phyloP scores from a whole-genome alignment of 1,140 invertebrate genomes.

The Archegozetes longisetosus region DNA sequence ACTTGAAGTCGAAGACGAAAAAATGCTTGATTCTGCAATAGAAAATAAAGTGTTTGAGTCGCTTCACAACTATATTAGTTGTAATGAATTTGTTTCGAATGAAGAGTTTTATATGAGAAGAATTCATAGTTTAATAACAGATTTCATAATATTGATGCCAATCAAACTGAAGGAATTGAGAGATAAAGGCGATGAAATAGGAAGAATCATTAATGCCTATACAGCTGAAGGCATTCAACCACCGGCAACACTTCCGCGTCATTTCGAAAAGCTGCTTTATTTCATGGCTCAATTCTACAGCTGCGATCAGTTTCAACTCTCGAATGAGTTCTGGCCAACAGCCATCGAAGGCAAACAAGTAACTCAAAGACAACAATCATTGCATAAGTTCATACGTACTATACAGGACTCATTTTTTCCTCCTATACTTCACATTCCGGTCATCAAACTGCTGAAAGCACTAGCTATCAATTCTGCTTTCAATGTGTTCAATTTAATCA shows the following conservation, averaged over 20 bases:
- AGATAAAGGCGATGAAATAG: slow-evolving; percentile 70
- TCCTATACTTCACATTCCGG: slow-evolving; percentile 20
- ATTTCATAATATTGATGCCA: slow-evolving; percentile 85
- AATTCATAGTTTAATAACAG: slow-evolving; percentile 68
- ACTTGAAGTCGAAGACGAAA: slow-evolving; percentile 51
- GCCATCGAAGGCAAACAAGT: background rate
- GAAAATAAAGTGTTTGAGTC: slow-evolving; percentile 65
- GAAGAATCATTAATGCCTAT: slow-evolving; percentile 61
- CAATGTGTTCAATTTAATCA: slow-evolving; percentile 18
- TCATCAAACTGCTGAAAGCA: slow-evolving; percentile 15
- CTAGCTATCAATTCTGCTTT: slow-evolving; percentile 14
- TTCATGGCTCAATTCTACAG: slow-evolving; percentile 30
- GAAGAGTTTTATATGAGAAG: slow-evolving; percentile 57
- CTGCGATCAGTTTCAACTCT: slow-evolving; percentile 6
- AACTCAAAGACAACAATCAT: background rate
- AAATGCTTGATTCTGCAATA: slow-evolving; percentile 53
- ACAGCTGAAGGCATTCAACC: slow-evolving; percentile 56
- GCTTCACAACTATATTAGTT: slow-evolving; percentile 48
- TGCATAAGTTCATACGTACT: slow-evolving; percentile 12
- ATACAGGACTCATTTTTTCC: slow-evolving; percentile 15
- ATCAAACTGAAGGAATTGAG: slow-evolving; percentile 65
- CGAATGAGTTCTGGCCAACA: slow-evolving; percentile 11
- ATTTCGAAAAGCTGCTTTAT: slow-evolving; percentile 66
- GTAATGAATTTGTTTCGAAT: slow-evolving; percentile 30
- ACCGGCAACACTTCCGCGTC: slow-evolving; percentile 50